Percentiles rank a stretch among this genome's conserved stretches.
Conservation (phyloP, 2,888 invertebrate genomes). For the Dicyrtoma fusca region DNA sequence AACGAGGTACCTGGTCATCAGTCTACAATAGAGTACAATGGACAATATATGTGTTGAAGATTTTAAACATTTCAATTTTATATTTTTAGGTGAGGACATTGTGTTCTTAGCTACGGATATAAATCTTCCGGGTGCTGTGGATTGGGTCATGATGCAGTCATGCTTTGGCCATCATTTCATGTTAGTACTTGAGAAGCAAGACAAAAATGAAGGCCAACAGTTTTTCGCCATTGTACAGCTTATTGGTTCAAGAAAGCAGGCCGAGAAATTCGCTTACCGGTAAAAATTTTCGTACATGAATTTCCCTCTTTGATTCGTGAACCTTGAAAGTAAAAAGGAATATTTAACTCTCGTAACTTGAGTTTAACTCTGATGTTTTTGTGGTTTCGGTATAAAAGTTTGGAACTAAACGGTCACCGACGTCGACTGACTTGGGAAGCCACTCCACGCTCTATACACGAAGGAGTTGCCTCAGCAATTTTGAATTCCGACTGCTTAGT, state of each 20-base stretch:
- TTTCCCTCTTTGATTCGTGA: not conserved
- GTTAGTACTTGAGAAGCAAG: constrained; percentile 96
- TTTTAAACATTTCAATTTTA: too few relatives aligned
- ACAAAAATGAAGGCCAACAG: constrained; percentile 94
- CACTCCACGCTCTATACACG: constrained; percentile 66
- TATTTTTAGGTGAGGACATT: constrained; percentile 85
- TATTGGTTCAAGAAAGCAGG: constrained; percentile 97
- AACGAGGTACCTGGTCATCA: too few relatives aligned
- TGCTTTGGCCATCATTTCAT: constrained; percentile 99
- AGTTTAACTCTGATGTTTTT: not conserved
- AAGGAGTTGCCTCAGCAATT: constrained; percentile 67
- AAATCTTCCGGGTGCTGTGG: constrained; percentile 97
- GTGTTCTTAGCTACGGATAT: constrained; percentile 99
- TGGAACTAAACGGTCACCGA: constrained; percentile 66
- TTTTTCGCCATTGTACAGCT: constrained; percentile 99
- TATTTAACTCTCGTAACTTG: too few relatives aligned
- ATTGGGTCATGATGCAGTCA: constrained; percentile 99
- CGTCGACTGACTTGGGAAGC: constrained; percentile 68
- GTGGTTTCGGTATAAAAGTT: constrained; percentile 60
- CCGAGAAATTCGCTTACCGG: constrained; percentile 97
- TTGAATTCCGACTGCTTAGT: constrained; percentile 67
- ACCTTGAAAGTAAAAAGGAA: not conserved
- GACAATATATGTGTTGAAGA: too few relatives aligned
- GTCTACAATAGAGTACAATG: too few relatives aligned
- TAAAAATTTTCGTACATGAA: constrained; percentile 58